phyloP scores from a whole-genome alignment of 2,888 invertebrate species.

The Ichneumon xanthorius region DNA sequence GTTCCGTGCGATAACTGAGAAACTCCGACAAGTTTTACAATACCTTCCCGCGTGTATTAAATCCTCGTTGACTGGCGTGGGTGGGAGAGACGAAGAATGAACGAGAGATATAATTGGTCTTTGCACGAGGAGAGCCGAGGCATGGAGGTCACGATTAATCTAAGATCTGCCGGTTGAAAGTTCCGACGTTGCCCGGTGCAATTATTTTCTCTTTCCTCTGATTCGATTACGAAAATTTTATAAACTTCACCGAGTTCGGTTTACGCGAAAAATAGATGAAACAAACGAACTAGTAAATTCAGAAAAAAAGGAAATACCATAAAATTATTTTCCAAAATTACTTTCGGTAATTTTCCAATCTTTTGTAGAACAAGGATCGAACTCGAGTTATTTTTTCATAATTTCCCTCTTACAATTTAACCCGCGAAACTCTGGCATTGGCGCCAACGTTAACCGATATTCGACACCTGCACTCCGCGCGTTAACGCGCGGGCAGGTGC shows the following conservation, averaged over 20 bases:
- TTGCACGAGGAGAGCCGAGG: conserved; percentile 36
- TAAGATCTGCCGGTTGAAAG: conserved; percentile 44
- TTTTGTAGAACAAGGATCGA: background rate
- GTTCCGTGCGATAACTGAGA: conserved; percentile 40
- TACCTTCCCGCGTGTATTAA: conserved; percentile 25
- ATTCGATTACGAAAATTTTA: conserved; percentile 45
- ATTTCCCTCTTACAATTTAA: background rate
- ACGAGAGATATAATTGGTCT: conserved; percentile 36
- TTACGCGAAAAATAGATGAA: background rate
- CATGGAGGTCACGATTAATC: conserved; percentile 42
- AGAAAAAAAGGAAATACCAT: background rate
- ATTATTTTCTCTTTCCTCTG: conserved; percentile 30
- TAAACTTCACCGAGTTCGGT: background rate
- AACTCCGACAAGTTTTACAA: conserved; percentile 35
- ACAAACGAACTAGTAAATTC: background rate
- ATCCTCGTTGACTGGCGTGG: conserved; percentile 1
- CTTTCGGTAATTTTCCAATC: background rate
- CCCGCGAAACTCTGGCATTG: background rate
- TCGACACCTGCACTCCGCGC: conserved; percentile 10
- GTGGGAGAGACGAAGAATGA: conserved; percentile 35
- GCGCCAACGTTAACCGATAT: background rate
- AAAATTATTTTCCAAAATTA: no score
- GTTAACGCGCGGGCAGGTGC: conserved; percentile 13
- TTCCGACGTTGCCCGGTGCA: conserved; percentile 24
- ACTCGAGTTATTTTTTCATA: background rate